A percentile compares a stretch with the other conserved stretches of the same genome.
phyloP scores from a whole-genome alignment of 2,113 vertebrate genomes.

The Orthonyx spaldingii region DNA sequence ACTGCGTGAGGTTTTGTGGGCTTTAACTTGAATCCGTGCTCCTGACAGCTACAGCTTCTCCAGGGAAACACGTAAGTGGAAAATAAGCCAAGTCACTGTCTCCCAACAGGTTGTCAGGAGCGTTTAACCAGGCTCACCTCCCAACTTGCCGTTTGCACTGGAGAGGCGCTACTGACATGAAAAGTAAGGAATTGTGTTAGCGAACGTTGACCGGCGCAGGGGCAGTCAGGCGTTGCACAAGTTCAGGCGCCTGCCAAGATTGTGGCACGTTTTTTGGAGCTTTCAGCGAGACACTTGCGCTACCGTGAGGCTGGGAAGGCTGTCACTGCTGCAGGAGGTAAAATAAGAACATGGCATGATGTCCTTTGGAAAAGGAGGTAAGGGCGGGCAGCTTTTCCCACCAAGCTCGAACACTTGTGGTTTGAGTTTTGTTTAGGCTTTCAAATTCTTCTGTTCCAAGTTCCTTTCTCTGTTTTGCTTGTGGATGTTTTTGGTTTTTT shows the following conservation, averaged over 20 bases:
- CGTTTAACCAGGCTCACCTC: neutral
- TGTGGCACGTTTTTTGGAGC: neutral
- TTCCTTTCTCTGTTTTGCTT: neutral
- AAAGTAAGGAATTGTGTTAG: slow-evolving; percentile 25
- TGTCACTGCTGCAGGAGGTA: neutral
- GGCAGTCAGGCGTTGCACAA: neutral
- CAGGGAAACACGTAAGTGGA: neutral
- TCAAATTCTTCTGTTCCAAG: neutral
- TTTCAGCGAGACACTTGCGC: neutral
- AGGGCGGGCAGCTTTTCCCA: neutral
- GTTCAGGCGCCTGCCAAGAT: neutral
- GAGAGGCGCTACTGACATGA: neutral
- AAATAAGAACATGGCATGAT: neutral
- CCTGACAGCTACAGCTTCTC: neutral
- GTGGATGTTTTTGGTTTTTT: neutral
- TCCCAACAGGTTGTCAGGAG: slow-evolving; percentile 8
- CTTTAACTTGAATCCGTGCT: neutral
- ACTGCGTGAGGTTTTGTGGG: neutral
- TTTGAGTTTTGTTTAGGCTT: neutral
- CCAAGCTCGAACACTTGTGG: neutral
- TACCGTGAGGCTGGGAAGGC: neutral
- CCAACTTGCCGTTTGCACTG: neutral
- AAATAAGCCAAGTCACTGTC: slow-evolving; percentile 8
- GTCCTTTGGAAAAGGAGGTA: slow-evolving; percentile 5
- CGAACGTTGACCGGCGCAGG: neutral